These are phyloP conservation scores for Flexamia atlantica DNA, from an alignment of 2,888 invertebrate species.

Conservation along the genomic window DNA sequence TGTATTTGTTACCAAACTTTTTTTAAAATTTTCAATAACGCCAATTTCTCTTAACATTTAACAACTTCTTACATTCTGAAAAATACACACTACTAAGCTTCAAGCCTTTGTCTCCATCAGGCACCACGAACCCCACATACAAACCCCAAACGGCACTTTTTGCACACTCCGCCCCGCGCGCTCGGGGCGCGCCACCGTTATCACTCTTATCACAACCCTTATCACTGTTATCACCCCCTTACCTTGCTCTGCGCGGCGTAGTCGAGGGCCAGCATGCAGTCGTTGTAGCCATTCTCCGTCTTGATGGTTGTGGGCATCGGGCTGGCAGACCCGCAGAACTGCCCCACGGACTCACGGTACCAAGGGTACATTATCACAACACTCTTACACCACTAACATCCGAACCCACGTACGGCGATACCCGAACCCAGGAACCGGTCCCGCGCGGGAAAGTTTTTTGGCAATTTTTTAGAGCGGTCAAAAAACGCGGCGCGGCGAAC, in stretches of 20 bases:
- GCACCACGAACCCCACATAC: too few relatives aligned
- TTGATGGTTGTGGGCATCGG: constrained; percentile 81
- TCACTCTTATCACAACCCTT: constrained; percentile 14
- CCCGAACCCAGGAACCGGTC: constrained; percentile 46
- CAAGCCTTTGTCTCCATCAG: too few relatives aligned
- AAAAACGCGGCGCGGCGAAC: constrained; percentile 57
- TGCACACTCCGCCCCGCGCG: neutral
- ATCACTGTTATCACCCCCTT: constrained; percentile 69
- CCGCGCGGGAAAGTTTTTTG: constrained; percentile 30
- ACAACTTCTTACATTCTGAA: too few relatives aligned
- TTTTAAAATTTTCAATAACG: too few relatives aligned
- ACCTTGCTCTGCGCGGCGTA: constrained; percentile 84
- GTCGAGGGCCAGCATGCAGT: constrained; percentile 84
- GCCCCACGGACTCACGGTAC: constrained; percentile 78
- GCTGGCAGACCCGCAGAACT: constrained; percentile 75
- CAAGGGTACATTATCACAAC: constrained; percentile 78
- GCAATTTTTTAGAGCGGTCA: constrained; percentile 61
- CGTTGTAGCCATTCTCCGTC: constrained; percentile 82
- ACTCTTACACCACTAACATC: constrained; percentile 23
- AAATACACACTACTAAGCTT: too few relatives aligned
- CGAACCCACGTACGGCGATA: constrained; percentile 1
- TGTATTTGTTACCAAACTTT: too few relatives aligned
- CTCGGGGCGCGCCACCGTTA: neutral
- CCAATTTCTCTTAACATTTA: too few relatives aligned
- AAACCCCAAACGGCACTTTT: too few relatives aligned